Evolutionary conservation across 2,797 vertebrate genomes (phyloP), one percentile per base, ranked within the genome.

Genomic region (Malurus splendens): DNA sequence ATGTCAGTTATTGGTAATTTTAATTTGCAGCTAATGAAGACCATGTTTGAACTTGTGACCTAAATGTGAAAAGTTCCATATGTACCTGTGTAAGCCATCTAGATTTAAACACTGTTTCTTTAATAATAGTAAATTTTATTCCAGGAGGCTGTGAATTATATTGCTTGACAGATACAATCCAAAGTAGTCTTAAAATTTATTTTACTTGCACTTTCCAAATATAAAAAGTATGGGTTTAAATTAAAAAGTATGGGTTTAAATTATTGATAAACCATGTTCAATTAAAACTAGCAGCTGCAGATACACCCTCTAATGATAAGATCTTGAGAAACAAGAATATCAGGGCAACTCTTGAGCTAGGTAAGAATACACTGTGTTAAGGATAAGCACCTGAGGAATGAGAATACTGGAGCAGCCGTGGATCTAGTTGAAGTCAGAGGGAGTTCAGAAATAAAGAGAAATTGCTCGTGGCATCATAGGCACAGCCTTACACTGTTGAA

Each of bases 21-120:
- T 74, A 90, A 93, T 88, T 79, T 92, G n/a, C 44, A 77, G 41
- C 18, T 93, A 92, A 94, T 77, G 78, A 94, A 87, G 44, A 87
- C 78, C 62, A 55, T 16, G 13, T 77, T 80, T 92, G 88, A 93
- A 92, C 91, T 85, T 68, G 41, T 90, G 86, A 92, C 86, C 86
- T 90, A 62, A 74, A 90, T 24, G 48, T 80, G 65, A 74, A 61
- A 90, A 68, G 55, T 80, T 93, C 68, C 78, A 72, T 72, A 80
- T 57, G 72, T 73, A 89, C 32, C n/a, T 79, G 65, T 64, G 50
- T 28, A 67, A 94, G 44, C 30, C n/a, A 42, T 50, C 44, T 54
- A 90, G 39, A 64, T 56, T 91, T 91, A 92, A 94, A 82, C 55
- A 61, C 20, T 36, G 7, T 47, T 94, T 76, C 52, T 72, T 92